Percentiles rank a stretch among this genome's conserved stretches.
Evolutionary conservation across 2,113 vertebrate genomes (phyloP).

Genomic region (Bambusicola thoracicus): DNA sequence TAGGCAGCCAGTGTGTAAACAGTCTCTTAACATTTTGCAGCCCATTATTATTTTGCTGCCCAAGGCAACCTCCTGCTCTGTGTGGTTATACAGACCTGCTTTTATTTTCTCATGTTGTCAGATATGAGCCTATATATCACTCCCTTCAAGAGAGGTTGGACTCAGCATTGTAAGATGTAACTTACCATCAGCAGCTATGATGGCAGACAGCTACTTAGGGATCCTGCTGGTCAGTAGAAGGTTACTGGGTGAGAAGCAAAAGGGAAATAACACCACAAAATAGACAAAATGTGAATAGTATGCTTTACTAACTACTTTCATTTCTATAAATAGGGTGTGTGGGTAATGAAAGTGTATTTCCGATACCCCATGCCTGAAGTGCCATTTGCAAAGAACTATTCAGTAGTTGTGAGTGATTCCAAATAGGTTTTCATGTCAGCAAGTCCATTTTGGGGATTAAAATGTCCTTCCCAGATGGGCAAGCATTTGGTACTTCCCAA

Average conservation of each 20-base stretch:
- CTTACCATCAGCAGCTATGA: neutral
- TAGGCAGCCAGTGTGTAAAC: conserved; percentile 56
- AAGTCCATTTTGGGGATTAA: conserved; percentile 46
- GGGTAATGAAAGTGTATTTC: conserved; percentile 17
- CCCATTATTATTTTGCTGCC: conserved; percentile 67
- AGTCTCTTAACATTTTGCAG: conserved; percentile 73
- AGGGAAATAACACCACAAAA: neutral
- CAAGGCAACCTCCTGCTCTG: conserved; percentile 62
- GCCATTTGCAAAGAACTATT: conserved; percentile 13
- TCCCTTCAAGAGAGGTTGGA: neutral
- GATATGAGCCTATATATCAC: conserved; percentile 65
- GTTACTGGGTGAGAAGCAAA: neutral
- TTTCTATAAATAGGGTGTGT: neutral
- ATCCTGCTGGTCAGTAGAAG: neutral
- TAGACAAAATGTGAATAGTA: neutral
- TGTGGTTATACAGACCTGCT: conserved; percentile 54
- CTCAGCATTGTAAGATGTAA: neutral
- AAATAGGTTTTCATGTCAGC: conserved; percentile 56
- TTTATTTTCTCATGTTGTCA: conserved; percentile 65
- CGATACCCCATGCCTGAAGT: neutral
- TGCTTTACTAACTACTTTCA: neutral
- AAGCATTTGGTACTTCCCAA: conserved; percentile 63
- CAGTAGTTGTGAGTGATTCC: neutral
- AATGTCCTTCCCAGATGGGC: conserved; percentile 63
- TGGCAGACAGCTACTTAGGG: neutral